Evolutionary conservation across 2,888 invertebrate genomes (phyloP), one percentile per base, ranked within the genome.

Genomic region (Rotaria magnacalcarata): DNA sequence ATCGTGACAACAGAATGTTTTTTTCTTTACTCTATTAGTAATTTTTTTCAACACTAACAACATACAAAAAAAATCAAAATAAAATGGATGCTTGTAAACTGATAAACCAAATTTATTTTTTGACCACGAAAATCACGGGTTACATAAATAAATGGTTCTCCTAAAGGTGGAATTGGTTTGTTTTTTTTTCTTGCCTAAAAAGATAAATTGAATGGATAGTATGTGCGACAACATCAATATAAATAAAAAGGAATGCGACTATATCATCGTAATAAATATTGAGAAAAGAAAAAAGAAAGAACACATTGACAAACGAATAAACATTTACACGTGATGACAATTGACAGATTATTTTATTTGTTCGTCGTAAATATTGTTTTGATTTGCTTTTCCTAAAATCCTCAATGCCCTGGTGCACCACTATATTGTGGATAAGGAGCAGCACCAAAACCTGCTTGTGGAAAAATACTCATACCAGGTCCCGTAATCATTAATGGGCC

Each of bases 201-300:
- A 41, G 67, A 67, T 67, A 67, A 67, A 67, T 34, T 34, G 67
- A 34, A 67, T 67, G 34, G 34, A 67, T 67, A 67, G 19, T 67
- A 67, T 67, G 34, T 67, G 34, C 34, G 67, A 67, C 67, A 67
- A 67, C 34, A 67, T 67, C 19, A 67, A 67, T 34, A 67, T 27
- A 67, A 67, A 67, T 67, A 67, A 67, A 67, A 67, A 67, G 67
- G 67, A 67, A 67, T 67, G 67, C 67, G 67, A 67, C 67, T 67
- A 67, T 67, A 67, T 67, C 67, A 67, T 67, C 41, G 67, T 80
- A 47, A 47, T 43, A 80, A 80, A 80, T 43, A 80, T 16, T 34
- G 87, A 54, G 56, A 43, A 56, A 86, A 27, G 80, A 8, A 85
- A 50, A 74, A 87, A 67, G 52, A 84, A 86, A 87, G 50, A 43